These are phyloP conservation scores for Drymodes brunneopygia DNA, from an alignment of 2,113 vertebrate genomes.

Conservation along the genomic window DNA sequence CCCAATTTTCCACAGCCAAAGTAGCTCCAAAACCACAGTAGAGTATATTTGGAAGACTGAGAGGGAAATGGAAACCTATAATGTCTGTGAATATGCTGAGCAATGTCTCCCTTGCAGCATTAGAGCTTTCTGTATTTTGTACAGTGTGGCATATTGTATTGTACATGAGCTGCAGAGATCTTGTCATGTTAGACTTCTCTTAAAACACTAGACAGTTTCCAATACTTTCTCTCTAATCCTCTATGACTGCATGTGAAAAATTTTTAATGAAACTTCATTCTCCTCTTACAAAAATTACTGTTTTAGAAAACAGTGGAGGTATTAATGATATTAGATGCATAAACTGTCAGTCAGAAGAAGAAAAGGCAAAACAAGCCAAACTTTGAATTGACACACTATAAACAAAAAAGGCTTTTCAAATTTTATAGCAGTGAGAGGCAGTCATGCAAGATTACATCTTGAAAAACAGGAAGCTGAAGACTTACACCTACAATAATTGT, in stretches of 20 bases:
- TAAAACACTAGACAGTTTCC: neutral
- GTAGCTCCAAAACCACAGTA: neutral
- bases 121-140: neutral
- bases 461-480: neutral
- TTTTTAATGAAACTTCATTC: neutral
- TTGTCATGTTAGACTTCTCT: neutral
- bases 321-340: neutral
- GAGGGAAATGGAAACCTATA: neutral
- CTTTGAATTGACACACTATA: neutral
- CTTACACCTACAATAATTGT: neutral
- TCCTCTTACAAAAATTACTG: neutral
- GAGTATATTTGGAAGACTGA: neutral
- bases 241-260: neutral
- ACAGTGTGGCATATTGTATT: neutral
- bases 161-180: neutral
- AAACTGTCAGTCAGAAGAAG: neutral
- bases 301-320: neutral
- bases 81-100: neutral
- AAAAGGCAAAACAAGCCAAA: conserved; percentile 7
- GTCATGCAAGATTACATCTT: neutral
- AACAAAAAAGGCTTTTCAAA: neutral
- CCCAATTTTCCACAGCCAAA: neutral
- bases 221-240: neutral
- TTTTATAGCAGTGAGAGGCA: neutral
- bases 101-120: neutral